Evolutionary conservation across 23 tunicate species (phyloP), one percentile per base, ranked within the genome.

Genomic region (Styela clava): DNA sequence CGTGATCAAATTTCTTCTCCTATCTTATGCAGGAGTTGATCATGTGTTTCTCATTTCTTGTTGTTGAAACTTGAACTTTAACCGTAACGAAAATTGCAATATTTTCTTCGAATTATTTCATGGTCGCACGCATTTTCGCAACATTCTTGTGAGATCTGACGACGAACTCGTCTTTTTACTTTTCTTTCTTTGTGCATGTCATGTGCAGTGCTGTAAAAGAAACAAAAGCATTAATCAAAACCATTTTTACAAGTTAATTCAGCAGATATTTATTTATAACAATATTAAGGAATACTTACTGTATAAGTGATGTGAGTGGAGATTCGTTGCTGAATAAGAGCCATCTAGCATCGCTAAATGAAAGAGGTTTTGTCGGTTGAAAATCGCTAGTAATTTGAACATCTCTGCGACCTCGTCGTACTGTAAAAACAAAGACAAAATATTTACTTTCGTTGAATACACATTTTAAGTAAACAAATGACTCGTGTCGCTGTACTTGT

Each of bases 111-210:
- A 18, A 67, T 67, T 67, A 25, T 27, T 29, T 25, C 31, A 22
- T 18, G 31, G 16, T 67, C 71, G 71, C 71, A 67, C 16, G 16
- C 22, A 29, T 67, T 67, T 24, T 67, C 24, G 24, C 71, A 67
- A 24, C 71, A 67, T 16, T 67, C 71, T 16, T 67, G 71, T 16
- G 71, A 27, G 12, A 67, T 67, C 24, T 67, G 71, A 67, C 71
- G 71, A 19, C 71, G 71, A 22, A 67, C 30, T 67, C 71, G 71
- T 24, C 24, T 67, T 67, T 29, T 67, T 18, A 25, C 31, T 25
- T 29, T 67, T 67, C 71, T 67, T 67, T 67, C 71, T 25, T 25
- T 29, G 2, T 67, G 1, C 2, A 67, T 25, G 19, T 67, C 71
- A 29, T 67, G 30, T 27, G 23, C 71, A 29, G 31, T 29, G 16